Conservation (phyloP, 2,888 invertebrate genomes). For the Limnephilus rhombicus region DNA sequence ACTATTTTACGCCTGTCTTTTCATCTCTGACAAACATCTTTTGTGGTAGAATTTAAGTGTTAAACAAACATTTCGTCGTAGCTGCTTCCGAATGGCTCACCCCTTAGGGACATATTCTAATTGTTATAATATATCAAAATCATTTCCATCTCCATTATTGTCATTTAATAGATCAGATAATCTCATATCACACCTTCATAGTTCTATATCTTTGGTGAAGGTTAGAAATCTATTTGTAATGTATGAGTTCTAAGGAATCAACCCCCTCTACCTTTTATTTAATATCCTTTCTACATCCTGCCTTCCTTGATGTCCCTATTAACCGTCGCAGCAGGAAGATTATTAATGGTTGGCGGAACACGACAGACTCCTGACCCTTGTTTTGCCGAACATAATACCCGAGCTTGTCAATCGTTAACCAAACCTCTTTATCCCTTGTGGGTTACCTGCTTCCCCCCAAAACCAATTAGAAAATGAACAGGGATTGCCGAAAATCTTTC, state of each 20-base stretch:
- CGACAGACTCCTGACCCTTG: not conserved
- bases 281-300: not conserved
- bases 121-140: too few relatives aligned
- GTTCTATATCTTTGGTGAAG: too few relatives aligned
- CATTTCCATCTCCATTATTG: too few relatives aligned
- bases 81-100: too few relatives aligned
- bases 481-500: not conserved
- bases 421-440: not conserved
- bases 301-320: not conserved
- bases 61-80: too few relatives aligned
- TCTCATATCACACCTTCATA: not conserved
- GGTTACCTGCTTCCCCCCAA: not conserved
- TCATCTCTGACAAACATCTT: too few relatives aligned
- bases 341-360: not conserved
- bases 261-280: not conserved
- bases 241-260: not conserved
- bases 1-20: too few relatives aligned
- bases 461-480: conserved; percentile 31
- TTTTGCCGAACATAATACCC: not conserved
- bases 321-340: not conserved
- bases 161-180: too few relatives aligned
- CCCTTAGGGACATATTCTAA: too few relatives aligned
- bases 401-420: not conserved
- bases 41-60: too few relatives aligned
- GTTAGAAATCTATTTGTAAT: not conserved